Evolutionary conservation across 2,888 invertebrate species (phyloP).

Genomic region (Orthosia gothica): DNA sequence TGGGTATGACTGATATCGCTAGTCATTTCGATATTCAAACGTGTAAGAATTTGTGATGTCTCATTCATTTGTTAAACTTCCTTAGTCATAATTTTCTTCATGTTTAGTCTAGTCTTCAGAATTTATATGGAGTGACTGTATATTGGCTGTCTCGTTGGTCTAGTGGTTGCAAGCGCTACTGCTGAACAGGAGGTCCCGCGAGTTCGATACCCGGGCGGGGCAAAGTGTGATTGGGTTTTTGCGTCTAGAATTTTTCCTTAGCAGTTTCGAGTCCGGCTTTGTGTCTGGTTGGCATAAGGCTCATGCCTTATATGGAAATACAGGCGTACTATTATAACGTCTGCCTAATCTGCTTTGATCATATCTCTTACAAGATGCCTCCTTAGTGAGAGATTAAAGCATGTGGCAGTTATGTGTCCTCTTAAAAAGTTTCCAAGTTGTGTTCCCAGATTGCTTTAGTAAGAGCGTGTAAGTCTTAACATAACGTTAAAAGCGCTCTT

Average conservation of each 20-base stretch:
- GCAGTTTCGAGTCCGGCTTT: no score
- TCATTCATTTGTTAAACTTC: neutral
- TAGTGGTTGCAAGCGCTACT: no score
- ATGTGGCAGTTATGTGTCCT: neutral
- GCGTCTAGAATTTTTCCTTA: no score
- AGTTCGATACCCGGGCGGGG: no score
- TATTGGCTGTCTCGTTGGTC: no score
- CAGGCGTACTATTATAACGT: no score
- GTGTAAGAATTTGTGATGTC: neutral
- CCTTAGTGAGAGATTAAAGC: neutral
- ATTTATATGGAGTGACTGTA: no score
- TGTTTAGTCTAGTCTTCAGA: no score
- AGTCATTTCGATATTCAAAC: neutral
- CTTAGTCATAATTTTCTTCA: neutral
- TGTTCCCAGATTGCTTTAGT: slow-evolving; percentile 2
- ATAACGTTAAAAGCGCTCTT: slow-evolving; percentile 34
- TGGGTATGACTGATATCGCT: neutral
- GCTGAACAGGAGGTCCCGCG: no score
- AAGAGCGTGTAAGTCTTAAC: neutral
- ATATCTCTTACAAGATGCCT: neutral
- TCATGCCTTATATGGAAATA: no score
- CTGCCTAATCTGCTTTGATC: neutral
- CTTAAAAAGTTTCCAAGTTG: slow-evolving; percentile 17
- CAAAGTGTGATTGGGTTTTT: no score
- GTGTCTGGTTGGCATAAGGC: no score